Conservation (phyloP, 1,140 invertebrate species). For the Dufourea novaeangliae region DNA sequence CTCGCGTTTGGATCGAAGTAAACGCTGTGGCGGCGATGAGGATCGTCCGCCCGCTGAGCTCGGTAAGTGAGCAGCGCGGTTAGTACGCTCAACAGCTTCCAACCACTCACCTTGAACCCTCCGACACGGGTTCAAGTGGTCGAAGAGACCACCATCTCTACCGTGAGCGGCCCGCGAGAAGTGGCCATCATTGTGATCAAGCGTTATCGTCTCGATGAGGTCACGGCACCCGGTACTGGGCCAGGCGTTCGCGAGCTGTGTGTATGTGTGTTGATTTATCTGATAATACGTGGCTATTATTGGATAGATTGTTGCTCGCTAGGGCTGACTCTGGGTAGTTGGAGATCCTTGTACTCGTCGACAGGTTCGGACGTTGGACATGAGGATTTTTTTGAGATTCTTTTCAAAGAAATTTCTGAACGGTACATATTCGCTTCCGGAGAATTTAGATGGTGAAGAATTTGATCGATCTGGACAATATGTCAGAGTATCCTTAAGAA, state of each 20-base stretch:
- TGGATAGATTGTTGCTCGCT: conserved; percentile 1
- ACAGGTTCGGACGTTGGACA: background rate
- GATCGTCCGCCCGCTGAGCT: conserved; percentile 26
- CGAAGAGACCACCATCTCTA: conserved; percentile 5
- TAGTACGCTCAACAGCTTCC: conserved; percentile 42
- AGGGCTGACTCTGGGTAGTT: background rate
- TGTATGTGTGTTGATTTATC: conserved; percentile 32
- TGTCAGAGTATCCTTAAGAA: too few species aligned
- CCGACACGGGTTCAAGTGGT: conserved; percentile 38
- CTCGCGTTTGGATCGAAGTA: conserved; percentile 38
- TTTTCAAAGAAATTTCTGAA: too few species aligned
- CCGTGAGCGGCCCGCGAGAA: conserved; percentile 32
- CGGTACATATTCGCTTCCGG: too few species aligned
- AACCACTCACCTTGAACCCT: conserved; percentile 50
- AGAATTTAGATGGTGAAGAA: too few species aligned
- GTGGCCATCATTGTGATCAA: conserved; percentile 47
- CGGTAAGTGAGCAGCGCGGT: conserved; percentile 7
- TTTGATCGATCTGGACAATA: too few species aligned
- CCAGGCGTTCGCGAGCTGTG: conserved; percentile 14
- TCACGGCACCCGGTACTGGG: conserved; percentile 37
- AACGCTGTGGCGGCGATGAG: conserved; percentile 33
- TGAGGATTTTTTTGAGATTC: background rate
- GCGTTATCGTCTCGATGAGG: conserved; percentile 49
- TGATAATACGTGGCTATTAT: conserved; percentile 39
- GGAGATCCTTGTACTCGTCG: background rate